These are phyloP conservation scores for Thalassoma bifasciatum DNA, from an alignment of 2,113 vertebrate species.

Conservation along the genomic window DNA sequence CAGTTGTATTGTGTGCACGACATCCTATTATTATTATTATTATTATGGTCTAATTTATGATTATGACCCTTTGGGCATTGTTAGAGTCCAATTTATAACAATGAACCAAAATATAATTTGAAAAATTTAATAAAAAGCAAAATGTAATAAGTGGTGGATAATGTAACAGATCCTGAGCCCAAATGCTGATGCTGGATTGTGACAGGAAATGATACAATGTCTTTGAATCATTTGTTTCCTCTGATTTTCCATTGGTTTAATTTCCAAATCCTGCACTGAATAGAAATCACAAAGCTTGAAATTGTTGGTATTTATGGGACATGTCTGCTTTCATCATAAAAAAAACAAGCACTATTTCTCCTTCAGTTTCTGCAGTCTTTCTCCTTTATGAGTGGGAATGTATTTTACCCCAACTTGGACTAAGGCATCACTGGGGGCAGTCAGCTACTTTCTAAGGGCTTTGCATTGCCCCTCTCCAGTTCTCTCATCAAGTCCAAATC, in stretches of 20 bases:
- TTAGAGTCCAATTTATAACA: too few relatives aligned
- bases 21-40: too few relatives aligned
- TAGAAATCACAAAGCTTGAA: background rate
- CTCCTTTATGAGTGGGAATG: conserved; percentile 14
- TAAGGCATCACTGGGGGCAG: background rate
- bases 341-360: too few relatives aligned
- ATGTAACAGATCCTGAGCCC: too few relatives aligned
- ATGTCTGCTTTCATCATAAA: conserved; percentile 2
- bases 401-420: conserved; percentile 13
- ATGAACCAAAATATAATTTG: too few relatives aligned
- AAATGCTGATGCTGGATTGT: background rate
- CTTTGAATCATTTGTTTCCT: background rate
- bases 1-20: too few relatives aligned
- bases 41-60: too few relatives aligned
- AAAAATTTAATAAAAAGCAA: too few relatives aligned
- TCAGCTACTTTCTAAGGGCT: conserved; percentile 20
- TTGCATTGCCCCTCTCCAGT: conserved; percentile 42
- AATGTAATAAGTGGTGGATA: too few relatives aligned
- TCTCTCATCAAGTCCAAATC: conserved; percentile 64
- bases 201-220: conserved; percentile 24
- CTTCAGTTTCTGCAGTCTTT: conserved; percentile 4
- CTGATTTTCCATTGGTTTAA: background rate
- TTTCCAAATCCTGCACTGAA: background rate
- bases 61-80: too few relatives aligned
- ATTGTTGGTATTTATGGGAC: background rate